Evolutionary conservation across 1,140 invertebrate species (phyloP).

Genomic region (Calephelis nemesis): DNA sequence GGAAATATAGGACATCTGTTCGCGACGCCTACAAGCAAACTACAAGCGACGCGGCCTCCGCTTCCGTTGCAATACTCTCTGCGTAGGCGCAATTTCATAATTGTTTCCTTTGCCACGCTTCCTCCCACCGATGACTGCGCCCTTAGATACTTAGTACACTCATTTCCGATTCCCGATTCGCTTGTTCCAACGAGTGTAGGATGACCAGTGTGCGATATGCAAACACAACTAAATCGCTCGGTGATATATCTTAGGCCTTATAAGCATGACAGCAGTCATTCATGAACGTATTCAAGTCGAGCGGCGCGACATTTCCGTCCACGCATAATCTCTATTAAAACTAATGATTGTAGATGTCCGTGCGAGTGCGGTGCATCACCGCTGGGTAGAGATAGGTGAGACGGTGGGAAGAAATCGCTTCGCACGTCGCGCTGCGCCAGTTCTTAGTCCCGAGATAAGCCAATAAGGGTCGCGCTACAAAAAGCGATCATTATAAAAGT

Average conservation of each 20-base stretch:
- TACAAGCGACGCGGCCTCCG: constrained; percentile 54
- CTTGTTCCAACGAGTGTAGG: constrained; percentile 29
- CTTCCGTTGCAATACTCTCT: constrained; percentile 53
- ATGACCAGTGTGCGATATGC: constrained; percentile 37
- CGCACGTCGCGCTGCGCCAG: constrained; percentile 43
- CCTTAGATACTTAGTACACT: constrained; percentile 3
- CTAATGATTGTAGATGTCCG: constrained; percentile 40
- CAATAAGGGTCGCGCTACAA: constrained; percentile 71
- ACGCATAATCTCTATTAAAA: constrained; percentile 33
- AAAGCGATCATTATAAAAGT: constrained; percentile 76
- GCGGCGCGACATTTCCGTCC: constrained; percentile 36
- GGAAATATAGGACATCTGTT: constrained; percentile 34
- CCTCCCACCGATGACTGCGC: constrained; percentile 45
- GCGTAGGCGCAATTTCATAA: constrained; percentile 66
- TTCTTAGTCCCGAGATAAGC: constrained; percentile 67
- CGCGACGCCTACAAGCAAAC: constrained; percentile 45
- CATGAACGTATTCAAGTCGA: constrained; percentile 35
- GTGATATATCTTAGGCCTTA: constrained; percentile 34
- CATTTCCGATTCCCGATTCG: not conserved
- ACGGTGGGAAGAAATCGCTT: constrained; percentile 35
- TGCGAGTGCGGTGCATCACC: constrained; percentile 17
- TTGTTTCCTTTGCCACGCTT: constrained; percentile 58
- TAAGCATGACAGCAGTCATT: constrained; percentile 32
- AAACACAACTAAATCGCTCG: constrained; percentile 44
- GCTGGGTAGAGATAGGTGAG: constrained; percentile 29